Conservation (phyloP, 2,113 vertebrate genomes). For the Talpa occidentalis region DNA sequence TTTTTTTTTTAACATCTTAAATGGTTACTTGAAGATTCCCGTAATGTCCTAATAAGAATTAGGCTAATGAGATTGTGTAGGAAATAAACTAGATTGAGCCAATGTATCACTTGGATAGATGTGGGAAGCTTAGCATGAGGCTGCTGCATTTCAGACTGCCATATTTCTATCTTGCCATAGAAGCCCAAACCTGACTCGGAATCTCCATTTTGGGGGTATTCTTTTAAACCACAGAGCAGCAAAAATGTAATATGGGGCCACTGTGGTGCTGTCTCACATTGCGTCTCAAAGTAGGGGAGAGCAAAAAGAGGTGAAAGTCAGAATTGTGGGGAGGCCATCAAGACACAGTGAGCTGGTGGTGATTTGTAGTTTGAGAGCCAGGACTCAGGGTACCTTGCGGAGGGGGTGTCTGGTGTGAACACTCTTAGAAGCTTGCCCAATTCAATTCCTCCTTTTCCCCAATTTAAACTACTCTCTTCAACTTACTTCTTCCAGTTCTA, state of each 20-base stretch:
- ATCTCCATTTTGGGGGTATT: background rate
- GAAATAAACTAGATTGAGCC: background rate
- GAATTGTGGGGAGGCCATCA: background rate
- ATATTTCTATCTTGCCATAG: background rate
- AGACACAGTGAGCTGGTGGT: background rate
- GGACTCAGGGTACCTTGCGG: background rate
- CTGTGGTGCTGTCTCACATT: background rate
- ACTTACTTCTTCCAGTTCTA: background rate
- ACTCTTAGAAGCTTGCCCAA: background rate
- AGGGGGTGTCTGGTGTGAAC: background rate
- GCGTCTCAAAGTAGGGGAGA: background rate
- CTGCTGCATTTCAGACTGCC: background rate
- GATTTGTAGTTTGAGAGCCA: background rate
- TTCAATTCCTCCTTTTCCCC: background rate
- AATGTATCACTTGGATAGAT: background rate
- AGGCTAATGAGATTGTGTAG: background rate
- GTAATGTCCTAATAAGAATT: slow-evolving; percentile 15
- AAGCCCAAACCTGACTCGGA: background rate
- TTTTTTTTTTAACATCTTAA: background rate
- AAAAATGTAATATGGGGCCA: background rate
- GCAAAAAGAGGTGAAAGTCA: slow-evolving; percentile 31
- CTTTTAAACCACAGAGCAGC: background rate
- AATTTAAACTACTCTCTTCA: background rate
- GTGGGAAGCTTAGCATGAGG: background rate
- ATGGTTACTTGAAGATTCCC: slow-evolving; percentile 43